Base-by-base conservation (phyloP, 2,888 invertebrate genomes). In the Lepidocyrtinus sp. region DNA sequence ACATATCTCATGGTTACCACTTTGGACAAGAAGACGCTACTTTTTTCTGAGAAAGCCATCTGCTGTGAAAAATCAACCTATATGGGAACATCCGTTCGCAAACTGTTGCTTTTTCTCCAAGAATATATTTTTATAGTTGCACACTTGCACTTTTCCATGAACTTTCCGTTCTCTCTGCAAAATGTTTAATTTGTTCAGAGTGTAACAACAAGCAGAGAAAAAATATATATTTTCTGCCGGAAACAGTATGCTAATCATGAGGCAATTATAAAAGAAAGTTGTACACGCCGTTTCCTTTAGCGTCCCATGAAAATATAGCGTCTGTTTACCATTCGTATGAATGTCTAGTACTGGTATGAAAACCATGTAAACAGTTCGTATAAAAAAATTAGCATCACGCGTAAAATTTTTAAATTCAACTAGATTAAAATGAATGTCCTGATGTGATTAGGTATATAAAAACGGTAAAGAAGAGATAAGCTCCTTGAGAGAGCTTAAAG, bases 31-130 rank as follows among this genome's bases (percentile, higher is more conserved):
- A 59, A 59, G 55, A 55, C 55, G 59, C 59, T 59, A 21, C 21
- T 59, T 55, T 55, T 21, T 59, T 59, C 59, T 9, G 7, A 59
- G 59, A 59, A 59, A 21, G 59, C 59, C 59, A 59, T 59, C 59
- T 59, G 59, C 59, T 59, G 15, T n/a, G 22, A 59, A 59, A 59
- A 59, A 50, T 36, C 17, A 50, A 50, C 59, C 7, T 3, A 59
- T 12, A 21, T 59, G 59, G 59, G 59, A 59, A 59, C 22, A 21
- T 59, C 59, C 59, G 59, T 59, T 59, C 22, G 59, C 59, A 59
- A 59, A 59, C 59, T 59, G 59, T 59, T 59, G 59, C 21, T 21
- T 59, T 59, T 59, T 21, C 59, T 59, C 21, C 59, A 59, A 19
- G 59, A 50, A 50, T n/a, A 50, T n/a, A n/a, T n/a, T n/a, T n/a